phyloP scores from a whole-genome alignment of 2,888 invertebrate species.

The Xestia sexstrigata region DNA sequence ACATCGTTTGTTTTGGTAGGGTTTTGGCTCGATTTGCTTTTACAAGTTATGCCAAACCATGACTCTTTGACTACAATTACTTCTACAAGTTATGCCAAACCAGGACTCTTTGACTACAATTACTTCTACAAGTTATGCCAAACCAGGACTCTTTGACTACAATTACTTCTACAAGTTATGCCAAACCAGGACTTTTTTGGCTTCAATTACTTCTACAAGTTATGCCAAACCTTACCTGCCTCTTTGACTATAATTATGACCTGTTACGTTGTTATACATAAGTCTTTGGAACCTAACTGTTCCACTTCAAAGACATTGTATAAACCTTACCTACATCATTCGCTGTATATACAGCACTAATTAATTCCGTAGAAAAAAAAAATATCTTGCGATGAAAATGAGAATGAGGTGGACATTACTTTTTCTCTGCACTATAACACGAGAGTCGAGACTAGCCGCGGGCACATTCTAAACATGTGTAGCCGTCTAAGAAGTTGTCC shows the following conservation, averaged over 20 bases:
- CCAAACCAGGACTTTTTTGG: background rate
- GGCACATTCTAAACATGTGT: constrained; percentile 45
- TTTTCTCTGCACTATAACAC: background rate
- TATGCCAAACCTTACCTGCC: background rate
- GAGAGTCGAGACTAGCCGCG: background rate
- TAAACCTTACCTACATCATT: too few species aligned
- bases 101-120: too few species aligned
- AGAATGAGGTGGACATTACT: background rate
- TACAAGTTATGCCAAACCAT: background rate
- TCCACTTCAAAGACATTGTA: background rate
- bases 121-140: background rate
- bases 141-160: background rate
- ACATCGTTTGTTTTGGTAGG: constrained; percentile 34
- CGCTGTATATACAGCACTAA: background rate
- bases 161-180: background rate
- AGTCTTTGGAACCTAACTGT: background rate
- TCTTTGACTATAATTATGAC: background rate
- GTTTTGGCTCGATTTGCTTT: background rate
- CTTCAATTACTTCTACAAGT: background rate
- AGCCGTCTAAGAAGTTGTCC: constrained; percentile 36
- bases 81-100: background rate
- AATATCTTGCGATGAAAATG: background rate
- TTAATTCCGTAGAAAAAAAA: background rate
- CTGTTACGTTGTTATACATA: background rate
- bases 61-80: background rate